Percentiles rank a stretch among this genome's conserved stretches.
Evolutionary conservation across 1,140 invertebrate genomes (phyloP).

Genomic region (Caenorhabditis briggsae): DNA sequence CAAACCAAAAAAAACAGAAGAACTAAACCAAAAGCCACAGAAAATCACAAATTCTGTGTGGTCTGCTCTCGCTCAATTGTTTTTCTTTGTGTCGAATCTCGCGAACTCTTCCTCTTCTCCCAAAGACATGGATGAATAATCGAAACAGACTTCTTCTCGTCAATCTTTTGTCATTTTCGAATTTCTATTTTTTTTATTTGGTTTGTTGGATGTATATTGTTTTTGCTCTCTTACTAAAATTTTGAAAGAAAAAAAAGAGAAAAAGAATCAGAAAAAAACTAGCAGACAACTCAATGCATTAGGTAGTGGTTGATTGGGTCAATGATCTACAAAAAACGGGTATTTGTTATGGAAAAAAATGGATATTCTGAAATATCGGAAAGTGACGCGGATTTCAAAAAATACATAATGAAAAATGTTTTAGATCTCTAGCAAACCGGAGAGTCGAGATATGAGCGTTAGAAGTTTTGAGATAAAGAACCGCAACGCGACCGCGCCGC

Average conservation of each 20-base stretch:
- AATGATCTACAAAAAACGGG: too few relatives aligned
- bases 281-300: not conserved
- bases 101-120: not conserved
- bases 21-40: not conserved
- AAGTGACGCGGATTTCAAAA: too few relatives aligned
- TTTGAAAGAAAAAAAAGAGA: not conserved
- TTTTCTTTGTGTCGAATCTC: not conserved
- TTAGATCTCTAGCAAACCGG: too few relatives aligned
- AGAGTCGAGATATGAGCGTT: too few relatives aligned
- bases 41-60: not conserved
- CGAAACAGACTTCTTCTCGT: not conserved
- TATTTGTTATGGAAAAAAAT: too few relatives aligned
- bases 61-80: constrained; percentile 14
- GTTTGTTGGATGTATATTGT: not conserved
- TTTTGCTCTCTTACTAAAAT: too few relatives aligned
- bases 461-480: too few relatives aligned
- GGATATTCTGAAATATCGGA: not conserved
- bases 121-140: not conserved
- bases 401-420: too few relatives aligned
- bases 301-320: constrained; percentile 10
- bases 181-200: not conserved
- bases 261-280: not conserved
- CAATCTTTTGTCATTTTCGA: constrained; percentile 7
- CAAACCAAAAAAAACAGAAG: not conserved
- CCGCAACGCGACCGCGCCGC: too few relatives aligned